These are phyloP conservation scores for Sitta europaea DNA, from an alignment of 2,113 vertebrate species.

Conservation along the genomic window DNA sequence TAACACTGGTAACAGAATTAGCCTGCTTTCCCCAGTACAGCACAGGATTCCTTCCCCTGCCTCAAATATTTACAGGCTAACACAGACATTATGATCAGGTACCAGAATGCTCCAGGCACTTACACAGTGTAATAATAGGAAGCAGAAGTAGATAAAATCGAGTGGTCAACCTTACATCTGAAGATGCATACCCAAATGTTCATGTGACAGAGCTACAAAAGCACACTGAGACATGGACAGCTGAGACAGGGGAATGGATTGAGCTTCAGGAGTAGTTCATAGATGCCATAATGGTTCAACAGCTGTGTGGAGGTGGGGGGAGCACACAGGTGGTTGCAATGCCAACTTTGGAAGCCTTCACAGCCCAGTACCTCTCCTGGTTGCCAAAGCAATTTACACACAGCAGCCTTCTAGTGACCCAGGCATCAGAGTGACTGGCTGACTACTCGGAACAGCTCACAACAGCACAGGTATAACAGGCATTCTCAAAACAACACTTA, in stretches of 20 bases:
- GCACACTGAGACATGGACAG: neutral
- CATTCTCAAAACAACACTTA: neutral
- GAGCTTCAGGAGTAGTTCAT: neutral
- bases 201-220: neutral
- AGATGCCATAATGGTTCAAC: neutral
- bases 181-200: neutral
- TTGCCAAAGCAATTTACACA: neutral
- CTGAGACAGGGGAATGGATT: neutral
- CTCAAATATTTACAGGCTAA: neutral
- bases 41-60: neutral
- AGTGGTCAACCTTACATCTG: neutral
- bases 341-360: neutral
- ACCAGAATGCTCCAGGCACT: neutral
- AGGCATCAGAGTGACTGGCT: neutral
- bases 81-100: neutral
- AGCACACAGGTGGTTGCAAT: neutral
- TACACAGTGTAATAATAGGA: neutral
- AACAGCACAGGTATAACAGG: neutral
- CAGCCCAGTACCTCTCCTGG: neutral
- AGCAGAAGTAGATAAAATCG: neutral
- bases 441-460: neutral
- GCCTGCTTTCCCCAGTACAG: neutral
- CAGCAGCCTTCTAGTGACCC: neutral
- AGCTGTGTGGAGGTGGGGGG: neutral
- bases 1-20: neutral